Percentiles rank a stretch among this genome's conserved stretches.
phyloP scores from a whole-genome alignment of 2,888 invertebrate species.

The Morpho achilles region DNA sequence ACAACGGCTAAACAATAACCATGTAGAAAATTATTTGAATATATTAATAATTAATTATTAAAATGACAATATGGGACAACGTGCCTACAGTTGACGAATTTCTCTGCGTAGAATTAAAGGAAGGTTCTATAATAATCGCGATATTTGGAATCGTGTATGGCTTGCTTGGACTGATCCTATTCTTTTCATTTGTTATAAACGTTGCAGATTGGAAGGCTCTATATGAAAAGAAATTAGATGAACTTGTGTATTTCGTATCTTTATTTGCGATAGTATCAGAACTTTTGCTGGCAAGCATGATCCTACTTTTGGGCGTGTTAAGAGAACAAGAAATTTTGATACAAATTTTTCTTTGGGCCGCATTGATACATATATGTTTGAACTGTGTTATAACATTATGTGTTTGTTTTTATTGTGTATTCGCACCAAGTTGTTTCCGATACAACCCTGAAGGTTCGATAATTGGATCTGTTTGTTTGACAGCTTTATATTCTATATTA shows the following conservation, averaged over 20 bases:
- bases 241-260: constrained; percentile 31
- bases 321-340: constrained; percentile 27
- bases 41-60: constrained; percentile 3
- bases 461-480: constrained; percentile 26
- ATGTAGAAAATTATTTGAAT: too few species aligned
- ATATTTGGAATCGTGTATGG: constrained; percentile 37
- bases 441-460: constrained; percentile 29
- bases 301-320: constrained; percentile 34
- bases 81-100: constrained; percentile 27
- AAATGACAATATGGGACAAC: constrained; percentile 24
- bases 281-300: constrained; percentile 33
- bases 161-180: constrained; percentile 31
- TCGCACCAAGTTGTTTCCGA: constrained; percentile 35
- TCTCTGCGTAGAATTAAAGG: constrained; percentile 36
- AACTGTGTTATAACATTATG: constrained; percentile 32
- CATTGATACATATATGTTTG: constrained; percentile 31
- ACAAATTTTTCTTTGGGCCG: constrained; percentile 35
- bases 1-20: too few species aligned
- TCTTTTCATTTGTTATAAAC: constrained; percentile 33
- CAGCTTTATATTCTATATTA: constrained; percentile 30
- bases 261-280: constrained; percentile 27
- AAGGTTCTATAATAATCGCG: constrained; percentile 32
- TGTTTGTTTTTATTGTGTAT: constrained; percentile 33
- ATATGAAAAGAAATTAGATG: constrained; percentile 36
- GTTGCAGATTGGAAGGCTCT: constrained; percentile 32